These are phyloP conservation scores for Netelia virgata DNA, from an alignment of 2,888 invertebrate species.

Conservation along the genomic window DNA sequence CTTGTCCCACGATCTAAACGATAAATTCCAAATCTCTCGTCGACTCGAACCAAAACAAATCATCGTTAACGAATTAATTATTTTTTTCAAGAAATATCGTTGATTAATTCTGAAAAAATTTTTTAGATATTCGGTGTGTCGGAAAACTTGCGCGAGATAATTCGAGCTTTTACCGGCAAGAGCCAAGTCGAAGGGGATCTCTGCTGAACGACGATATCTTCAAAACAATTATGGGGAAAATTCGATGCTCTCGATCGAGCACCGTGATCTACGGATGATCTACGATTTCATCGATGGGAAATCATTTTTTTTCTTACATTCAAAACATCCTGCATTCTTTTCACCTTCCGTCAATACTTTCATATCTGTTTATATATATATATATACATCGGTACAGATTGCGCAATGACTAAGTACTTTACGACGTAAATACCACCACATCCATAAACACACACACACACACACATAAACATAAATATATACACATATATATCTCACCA, in stretches of 20 bases:
- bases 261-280: constrained; percentile 1
- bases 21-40: too few species aligned
- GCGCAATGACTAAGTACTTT: constrained; percentile 50
- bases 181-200: constrained; percentile 42
- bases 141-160: constrained; percentile 71
- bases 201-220: constrained; percentile 13
- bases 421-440: not conserved
- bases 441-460: not conserved
- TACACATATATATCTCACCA: constrained; percentile 43
- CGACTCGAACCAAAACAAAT: too few species aligned
- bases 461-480: not conserved
- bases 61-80: too few species aligned
- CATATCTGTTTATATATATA: constrained; percentile 15
- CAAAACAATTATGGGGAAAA: not conserved
- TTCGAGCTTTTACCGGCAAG: constrained; percentile 62
- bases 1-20: not conserved
- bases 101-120: not conserved
- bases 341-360: constrained; percentile 23
- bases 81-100: too few species aligned
- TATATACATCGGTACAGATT: constrained; percentile 21
- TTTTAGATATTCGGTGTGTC: constrained; percentile 72
- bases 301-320: constrained; percentile 22
- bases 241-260: constrained; percentile 32
- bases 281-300: constrained; percentile 26
- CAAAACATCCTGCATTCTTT: constrained; percentile 40